Conservation (phyloP, 1,140 invertebrate genomes). For the Drosophila lini region DNA sequence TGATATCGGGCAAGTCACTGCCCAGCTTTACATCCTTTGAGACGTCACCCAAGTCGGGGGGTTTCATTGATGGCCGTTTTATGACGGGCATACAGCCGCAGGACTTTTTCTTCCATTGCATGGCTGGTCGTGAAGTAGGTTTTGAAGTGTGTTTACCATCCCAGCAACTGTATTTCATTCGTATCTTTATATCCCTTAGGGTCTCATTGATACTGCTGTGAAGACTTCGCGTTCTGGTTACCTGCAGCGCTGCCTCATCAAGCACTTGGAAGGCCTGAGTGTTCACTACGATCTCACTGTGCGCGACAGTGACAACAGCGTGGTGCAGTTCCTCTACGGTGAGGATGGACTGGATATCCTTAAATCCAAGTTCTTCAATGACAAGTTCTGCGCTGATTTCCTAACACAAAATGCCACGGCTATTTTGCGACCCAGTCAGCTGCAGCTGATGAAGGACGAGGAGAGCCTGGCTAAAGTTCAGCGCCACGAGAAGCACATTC, state of each 20-base stretch:
- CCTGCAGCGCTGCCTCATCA: slow-evolving; percentile 98
- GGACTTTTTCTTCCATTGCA: slow-evolving; percentile 99
- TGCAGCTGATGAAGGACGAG: slow-evolving; percentile 84
- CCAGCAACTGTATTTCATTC: background rate
- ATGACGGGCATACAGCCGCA: slow-evolving; percentile 98
- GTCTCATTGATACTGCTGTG: slow-evolving; percentile 93
- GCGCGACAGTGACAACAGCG: slow-evolving; percentile 95
- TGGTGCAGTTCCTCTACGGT: slow-evolving; percentile 99
- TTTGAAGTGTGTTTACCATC: background rate
- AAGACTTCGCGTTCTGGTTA: slow-evolving; percentile 99
- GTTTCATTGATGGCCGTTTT: slow-evolving; percentile 97
- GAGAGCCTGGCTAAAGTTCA: slow-evolving; percentile 87
- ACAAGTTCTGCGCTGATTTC: slow-evolving; percentile 91
- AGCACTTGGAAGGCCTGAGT: slow-evolving; percentile 97
- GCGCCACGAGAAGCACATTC: slow-evolving; percentile 85
- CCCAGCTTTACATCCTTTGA: slow-evolving; percentile 98
- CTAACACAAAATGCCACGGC: slow-evolving; percentile 91
- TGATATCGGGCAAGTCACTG: slow-evolving; percentile 94
- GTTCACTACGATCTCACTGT: slow-evolving; percentile 98
- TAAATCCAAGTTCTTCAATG: slow-evolving; percentile 93
- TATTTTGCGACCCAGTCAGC: slow-evolving; percentile 85
- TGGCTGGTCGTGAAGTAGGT: slow-evolving; percentile 97
- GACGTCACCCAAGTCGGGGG: slow-evolving; percentile 95
- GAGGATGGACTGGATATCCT: slow-evolving; percentile 98
- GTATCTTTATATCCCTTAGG: slow-evolving; percentile 64